A percentile compares a stretch with the other conserved stretches of the same genome.
Conservation (phyloP, 2,113 vertebrate genomes). For the Alethe diademata region DNA sequence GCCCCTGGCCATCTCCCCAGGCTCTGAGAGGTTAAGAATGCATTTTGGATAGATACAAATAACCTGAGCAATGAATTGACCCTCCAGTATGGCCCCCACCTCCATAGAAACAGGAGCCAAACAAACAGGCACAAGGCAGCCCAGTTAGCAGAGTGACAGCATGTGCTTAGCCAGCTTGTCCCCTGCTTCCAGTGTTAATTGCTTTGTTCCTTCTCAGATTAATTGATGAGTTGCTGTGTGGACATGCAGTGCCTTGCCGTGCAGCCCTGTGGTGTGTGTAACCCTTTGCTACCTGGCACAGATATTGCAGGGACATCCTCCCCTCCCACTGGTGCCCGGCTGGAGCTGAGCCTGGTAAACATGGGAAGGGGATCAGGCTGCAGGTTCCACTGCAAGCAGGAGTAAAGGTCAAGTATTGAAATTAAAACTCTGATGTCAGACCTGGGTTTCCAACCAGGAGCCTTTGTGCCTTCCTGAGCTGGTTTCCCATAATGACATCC, state of each 20-base stretch:
- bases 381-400: neutral
- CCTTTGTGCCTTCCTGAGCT: fast-evolving
- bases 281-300: neutral
- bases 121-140: neutral
- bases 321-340: fast-evolving
- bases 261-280: neutral
- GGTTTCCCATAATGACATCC: fast-evolving
- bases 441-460: neutral
- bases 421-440: neutral
- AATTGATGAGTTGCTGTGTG: neutral
- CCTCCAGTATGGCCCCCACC: neutral
- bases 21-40: neutral
- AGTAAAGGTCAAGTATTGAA: neutral
- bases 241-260: neutral
- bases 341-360: neutral
- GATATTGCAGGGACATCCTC: fast-evolving
- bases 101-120: constrained; percentile 24
- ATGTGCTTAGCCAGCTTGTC: neutral
- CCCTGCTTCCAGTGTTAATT: neutral
- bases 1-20: neutral
- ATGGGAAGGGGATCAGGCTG: neutral
- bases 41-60: neutral
- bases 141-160: neutral
- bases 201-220: neutral
- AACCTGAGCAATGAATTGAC: neutral